Evolutionary conservation across 2,888 invertebrate genomes (phyloP).

Genomic region (Melolontha melolontha): DNA sequence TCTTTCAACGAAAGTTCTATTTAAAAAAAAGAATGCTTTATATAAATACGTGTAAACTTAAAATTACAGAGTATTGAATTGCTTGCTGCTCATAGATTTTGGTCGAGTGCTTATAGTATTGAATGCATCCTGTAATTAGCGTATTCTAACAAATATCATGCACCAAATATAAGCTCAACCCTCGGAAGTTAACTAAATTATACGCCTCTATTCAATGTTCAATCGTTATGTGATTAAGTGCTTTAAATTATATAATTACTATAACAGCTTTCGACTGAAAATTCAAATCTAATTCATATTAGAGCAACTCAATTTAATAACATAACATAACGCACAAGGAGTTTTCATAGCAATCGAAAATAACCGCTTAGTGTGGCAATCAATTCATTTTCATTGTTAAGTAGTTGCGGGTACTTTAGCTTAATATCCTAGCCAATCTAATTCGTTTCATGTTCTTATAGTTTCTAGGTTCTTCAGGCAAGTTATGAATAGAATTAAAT

Average conservation of each 20-base stretch:
- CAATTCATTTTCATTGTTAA: too few relatives aligned
- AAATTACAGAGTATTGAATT: background rate
- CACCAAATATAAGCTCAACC: slow-evolving; percentile 41
- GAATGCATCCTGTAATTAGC: slow-evolving; percentile 33
- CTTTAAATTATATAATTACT: slow-evolving; percentile 40
- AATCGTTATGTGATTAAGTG: slow-evolving; percentile 45
- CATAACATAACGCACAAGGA: too few relatives aligned
- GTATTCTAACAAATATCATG: slow-evolving; percentile 31
- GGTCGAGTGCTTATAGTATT: slow-evolving; percentile 6
- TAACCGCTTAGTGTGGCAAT: too few relatives aligned
- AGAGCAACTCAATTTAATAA: too few relatives aligned
- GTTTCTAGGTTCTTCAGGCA: too few relatives aligned
- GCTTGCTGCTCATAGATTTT: background rate
- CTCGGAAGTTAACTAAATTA: slow-evolving; percentile 50
- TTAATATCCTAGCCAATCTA: too few relatives aligned
- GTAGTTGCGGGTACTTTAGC: too few relatives aligned
- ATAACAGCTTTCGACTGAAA: slow-evolving; percentile 1
- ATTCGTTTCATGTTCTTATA: too few relatives aligned
- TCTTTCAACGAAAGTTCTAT: slow-evolving; percentile 20
- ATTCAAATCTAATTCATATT: too few relatives aligned
- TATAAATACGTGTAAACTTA: background rate
- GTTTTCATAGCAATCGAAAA: too few relatives aligned
- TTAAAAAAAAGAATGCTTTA: slow-evolving; percentile 7
- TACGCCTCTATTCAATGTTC: slow-evolving; percentile 46
- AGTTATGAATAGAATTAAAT: too few relatives aligned